Evolutionary conservation across 2,113 vertebrate species (phyloP), one percentile per base, ranked within the genome.

Genomic region (Irena cyanogastra): DNA sequence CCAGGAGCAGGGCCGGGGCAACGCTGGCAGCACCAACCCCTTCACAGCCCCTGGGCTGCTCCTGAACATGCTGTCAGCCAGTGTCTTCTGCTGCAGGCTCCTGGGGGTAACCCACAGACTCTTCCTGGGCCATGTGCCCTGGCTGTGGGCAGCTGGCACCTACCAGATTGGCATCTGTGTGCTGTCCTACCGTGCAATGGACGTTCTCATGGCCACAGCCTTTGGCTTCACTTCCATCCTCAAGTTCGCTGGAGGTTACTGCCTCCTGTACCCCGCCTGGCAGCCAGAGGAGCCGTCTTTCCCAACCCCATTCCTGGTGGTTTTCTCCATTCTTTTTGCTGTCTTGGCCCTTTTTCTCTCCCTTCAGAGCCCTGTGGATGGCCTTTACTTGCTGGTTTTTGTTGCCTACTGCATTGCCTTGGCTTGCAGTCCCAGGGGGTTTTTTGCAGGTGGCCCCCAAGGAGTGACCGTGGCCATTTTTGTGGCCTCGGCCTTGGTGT

Each of bases 71-170:
- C 94, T 98, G 21, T 96, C 98, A 4, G 98, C 98, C 44, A 97
- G 98, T 9, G 98, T 99, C 66, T 93, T 99, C 65, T 98, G 96
- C 71, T 99, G 98, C 90, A 97, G 97, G 71, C 94, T 99, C 41
- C 97, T 99, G 81, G 98, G 98, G 1, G 87, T 98, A 91, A 98
- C 98, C 35, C 96, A 81, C 47, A 49, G 20, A 3, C 98, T 99
- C 3, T 98, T 72, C 53, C 37, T 94, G 0, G 98, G 98, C 13
- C 99, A 98, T 2, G 98, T 99, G 52, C 98, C 99, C 66, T 99
- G 99, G 99, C 97, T 99, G 66, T 99, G 98, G 98, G 98, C 98
- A 13, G 98, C 98, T 30, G 98, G 97, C 11, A 56, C 97, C 84
- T 98, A 97, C 89, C 99, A 99, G 97, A 60, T 98, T 4, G 98